Conservation (phyloP, 2,797 vertebrate species). For the Glossophaga mutica region DNA sequence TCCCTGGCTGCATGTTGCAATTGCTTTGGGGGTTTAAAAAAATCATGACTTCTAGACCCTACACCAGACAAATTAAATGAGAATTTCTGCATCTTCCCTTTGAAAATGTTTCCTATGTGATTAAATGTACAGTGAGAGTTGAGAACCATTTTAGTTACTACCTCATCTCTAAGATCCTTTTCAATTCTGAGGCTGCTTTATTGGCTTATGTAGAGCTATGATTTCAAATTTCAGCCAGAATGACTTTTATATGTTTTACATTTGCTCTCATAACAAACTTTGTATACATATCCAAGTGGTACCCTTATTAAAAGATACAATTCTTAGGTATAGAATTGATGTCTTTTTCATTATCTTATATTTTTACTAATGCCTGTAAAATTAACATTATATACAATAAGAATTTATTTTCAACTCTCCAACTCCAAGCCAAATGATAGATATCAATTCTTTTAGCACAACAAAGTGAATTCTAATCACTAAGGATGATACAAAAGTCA, state of each 20-base stretch:
- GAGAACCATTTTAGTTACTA: neutral
- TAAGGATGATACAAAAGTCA: neutral
- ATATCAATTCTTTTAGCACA: neutral
- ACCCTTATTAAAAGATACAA: conserved; percentile 6
- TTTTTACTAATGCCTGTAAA: neutral
- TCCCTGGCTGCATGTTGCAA: neutral
- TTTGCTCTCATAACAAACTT: neutral
- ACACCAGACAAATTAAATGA: neutral
- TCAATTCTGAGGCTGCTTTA: neutral
- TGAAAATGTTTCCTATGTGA: neutral
- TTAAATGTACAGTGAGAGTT: neutral
- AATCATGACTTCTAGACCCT: neutral
- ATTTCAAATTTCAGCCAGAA: conserved; percentile 9
- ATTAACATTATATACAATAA: neutral
- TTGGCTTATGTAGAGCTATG: neutral
- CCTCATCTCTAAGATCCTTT: neutral
- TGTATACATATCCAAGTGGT: neutral
- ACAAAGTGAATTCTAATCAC: neutral
- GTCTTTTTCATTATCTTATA: neutral
- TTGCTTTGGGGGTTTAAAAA: neutral
- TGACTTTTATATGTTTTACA: neutral
- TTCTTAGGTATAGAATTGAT: neutral
- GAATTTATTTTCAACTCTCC: neutral
- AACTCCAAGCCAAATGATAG: neutral
- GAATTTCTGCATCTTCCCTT: neutral